These are phyloP conservation scores for Achroia grisella DNA, from an alignment of 1,140 invertebrate species.

Conservation along the genomic window DNA sequence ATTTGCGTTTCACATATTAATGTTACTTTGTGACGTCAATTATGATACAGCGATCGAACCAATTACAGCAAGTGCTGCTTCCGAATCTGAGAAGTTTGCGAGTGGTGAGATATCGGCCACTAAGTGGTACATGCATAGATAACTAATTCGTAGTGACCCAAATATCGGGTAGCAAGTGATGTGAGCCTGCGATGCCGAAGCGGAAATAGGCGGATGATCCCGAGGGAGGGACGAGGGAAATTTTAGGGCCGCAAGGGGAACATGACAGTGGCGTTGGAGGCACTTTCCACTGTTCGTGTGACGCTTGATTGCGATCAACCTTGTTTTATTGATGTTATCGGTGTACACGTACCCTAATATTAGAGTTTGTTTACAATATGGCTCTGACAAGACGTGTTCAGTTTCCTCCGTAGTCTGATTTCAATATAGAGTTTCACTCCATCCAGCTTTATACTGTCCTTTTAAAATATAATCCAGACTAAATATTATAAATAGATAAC, in stretches of 20 bases:
- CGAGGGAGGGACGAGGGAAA: constrained; percentile 29
- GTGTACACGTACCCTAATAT: too few relatives aligned
- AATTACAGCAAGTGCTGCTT: not conserved
- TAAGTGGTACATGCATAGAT: constrained; percentile 41
- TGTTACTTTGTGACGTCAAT: not conserved
- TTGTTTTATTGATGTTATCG: too few relatives aligned
- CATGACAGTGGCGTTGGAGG: constrained; percentile 6
- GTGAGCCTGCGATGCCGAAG: constrained; percentile 12
- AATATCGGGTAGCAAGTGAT: constrained; percentile 49
- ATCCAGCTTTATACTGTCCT: too few relatives aligned
- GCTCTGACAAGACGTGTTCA: too few relatives aligned
- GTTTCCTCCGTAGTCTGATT: too few relatives aligned
- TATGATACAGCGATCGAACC: not conserved
- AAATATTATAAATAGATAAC: too few relatives aligned
- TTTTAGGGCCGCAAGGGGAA: constrained; percentile 39
- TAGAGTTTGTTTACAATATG: too few relatives aligned
- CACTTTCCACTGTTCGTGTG: constrained; percentile 8
- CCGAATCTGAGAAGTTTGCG: not conserved
- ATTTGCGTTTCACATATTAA: not conserved
- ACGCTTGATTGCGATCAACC: too few relatives aligned
- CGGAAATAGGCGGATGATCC: constrained; percentile 48
- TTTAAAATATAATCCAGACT: too few relatives aligned
- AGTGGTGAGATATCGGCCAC: constrained; percentile 5
- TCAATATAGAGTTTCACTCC: too few relatives aligned
- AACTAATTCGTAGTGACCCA: constrained; percentile 60